Evolutionary conservation across 1,140 invertebrate genomes (phyloP), one percentile per base, ranked within the genome.

Genomic region (Sarcophaga bullata): DNA sequence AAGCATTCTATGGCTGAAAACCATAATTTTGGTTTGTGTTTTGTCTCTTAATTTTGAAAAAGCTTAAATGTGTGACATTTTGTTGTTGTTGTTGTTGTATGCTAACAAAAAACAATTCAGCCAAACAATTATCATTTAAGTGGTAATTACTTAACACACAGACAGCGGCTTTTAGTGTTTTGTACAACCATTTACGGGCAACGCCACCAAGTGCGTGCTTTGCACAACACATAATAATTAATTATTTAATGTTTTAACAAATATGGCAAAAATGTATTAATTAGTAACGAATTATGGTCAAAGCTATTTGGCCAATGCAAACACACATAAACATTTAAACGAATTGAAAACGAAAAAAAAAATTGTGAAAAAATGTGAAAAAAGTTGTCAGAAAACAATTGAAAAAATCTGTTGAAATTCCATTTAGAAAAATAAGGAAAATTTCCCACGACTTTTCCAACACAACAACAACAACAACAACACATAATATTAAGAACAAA

Each of bases 201-300:
- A 78, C 75, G 37, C 75, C 75, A 78, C 75, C 75, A 52, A 78
- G 75, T 78, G 75, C 75, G 75, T 78, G 75, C 75, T 78, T 78
- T 78, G 75, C 75, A 78, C 75, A 78, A 78, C 75, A 78, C 75
- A 78, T 50, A 78, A 78, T 78, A 78, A 78, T 78, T 78, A 78
- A 78, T 78, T 78, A 78, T 78, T 78, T 78, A 78, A 78, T 78
- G 75, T 50, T 37, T 50, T 17, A 52, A 78, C 75, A 78, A 78
- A 78, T 78, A 78, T 78, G 75, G 75, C 75, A 78, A 78, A 78
- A 78, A 78, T 78, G 75, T 78, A 78, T 78, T 78, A 78, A 78
- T 78, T 78, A 78, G 75, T 78, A 78, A 50, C 49, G 37, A 49
- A 78, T 78, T 78, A 78, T 78, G 75, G 75, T 78, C 75, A 78